Base-by-base conservation (phyloP, 2,888 invertebrate genomes). In the Trissonchulus latispiculum region DNA sequence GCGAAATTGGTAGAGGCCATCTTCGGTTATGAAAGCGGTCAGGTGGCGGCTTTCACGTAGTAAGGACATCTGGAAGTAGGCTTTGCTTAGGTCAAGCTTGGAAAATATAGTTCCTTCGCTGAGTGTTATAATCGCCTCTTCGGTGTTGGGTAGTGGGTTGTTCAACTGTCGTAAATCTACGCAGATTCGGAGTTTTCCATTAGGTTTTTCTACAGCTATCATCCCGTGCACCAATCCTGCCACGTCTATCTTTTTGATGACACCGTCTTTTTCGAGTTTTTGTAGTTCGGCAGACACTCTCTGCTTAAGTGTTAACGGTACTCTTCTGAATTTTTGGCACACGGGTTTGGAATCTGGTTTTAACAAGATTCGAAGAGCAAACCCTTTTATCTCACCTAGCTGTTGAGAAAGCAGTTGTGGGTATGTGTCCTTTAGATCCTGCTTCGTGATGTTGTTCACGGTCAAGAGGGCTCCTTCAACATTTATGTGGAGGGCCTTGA, bases 201-300 rank as follows among this genome's bases (percentile, higher is more conserved):
- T 29, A 29, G 64, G 64, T 29, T 62, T 62, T 28, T 23, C 8
- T 29, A 62, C 64, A 62, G 64, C 64, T 28, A 62, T 29, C n/a
- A 62, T 62, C n/a, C 64, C 64, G n/a, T 62, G 64, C 3, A 62
- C 64, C 64, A 15, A 62, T 23, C 28, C 64, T 8, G 64, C 64
- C 28, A n/a, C 28, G n/a, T 62, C 64, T 23, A 62, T 29, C 28
- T 62, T 62, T 29, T 62, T 29, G 3, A 23, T 28, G 64, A 62
- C 29, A 8, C 64, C 64, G n/a, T 62, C 64, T 23, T 29, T 23
- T 29, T 62, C 64, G 8, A 62, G n/a, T 29, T 62, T 23, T 62
- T n/a, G 64, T 23, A 62, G 48, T 48, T 48, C 48, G 23, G 8
- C 48, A 23, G 23, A 23, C 8, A 48, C 48, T 48, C 23, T 8